Conservation (phyloP, 1,140 invertebrate genomes). For the Liolophura sinensis region DNA sequence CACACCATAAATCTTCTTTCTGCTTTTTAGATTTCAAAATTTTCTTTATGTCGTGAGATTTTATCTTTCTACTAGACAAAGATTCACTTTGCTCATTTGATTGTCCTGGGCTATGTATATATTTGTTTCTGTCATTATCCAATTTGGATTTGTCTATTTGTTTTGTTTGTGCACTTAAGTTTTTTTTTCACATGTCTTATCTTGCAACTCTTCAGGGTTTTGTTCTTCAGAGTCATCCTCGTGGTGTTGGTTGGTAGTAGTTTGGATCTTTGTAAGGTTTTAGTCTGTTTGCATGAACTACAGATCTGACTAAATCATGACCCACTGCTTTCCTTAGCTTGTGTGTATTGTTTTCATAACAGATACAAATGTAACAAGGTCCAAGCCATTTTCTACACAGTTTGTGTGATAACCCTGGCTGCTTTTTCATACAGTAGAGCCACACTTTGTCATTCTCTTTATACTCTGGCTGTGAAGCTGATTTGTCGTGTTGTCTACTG, state of each 20-base stretch:
- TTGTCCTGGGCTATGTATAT: too few species aligned
- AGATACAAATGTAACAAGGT: constrained; percentile 14
- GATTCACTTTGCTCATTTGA: too few species aligned
- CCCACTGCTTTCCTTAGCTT: constrained; percentile 6
- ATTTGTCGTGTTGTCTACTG: constrained; percentile 18
- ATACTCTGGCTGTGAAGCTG: constrained; percentile 9
- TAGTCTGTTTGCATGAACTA: constrained; percentile 17
- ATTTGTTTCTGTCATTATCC: too few species aligned
- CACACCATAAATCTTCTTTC: too few species aligned
- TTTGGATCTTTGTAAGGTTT: constrained; percentile 10
- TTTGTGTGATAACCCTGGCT: constrained; percentile 7
- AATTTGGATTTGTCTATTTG: too few species aligned
- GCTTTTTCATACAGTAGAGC: constrained; percentile 1
- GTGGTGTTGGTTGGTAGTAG: constrained; percentile 1
- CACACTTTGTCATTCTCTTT: constrained; percentile 13
- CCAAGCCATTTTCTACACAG: too few species aligned
- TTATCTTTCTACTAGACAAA: too few species aligned
- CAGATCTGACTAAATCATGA: constrained; percentile 9
- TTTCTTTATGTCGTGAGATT: too few species aligned
- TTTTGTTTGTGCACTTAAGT: too few species aligned
- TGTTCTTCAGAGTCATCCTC: not conserved
- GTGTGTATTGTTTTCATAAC: constrained; percentile 15
- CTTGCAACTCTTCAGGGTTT: not conserved
- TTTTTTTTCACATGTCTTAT: too few species aligned
- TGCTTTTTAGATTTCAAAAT: too few species aligned